Evolutionary conservation across 1,140 invertebrate genomes (phyloP).

Genomic region (Archivesica marissinica): DNA sequence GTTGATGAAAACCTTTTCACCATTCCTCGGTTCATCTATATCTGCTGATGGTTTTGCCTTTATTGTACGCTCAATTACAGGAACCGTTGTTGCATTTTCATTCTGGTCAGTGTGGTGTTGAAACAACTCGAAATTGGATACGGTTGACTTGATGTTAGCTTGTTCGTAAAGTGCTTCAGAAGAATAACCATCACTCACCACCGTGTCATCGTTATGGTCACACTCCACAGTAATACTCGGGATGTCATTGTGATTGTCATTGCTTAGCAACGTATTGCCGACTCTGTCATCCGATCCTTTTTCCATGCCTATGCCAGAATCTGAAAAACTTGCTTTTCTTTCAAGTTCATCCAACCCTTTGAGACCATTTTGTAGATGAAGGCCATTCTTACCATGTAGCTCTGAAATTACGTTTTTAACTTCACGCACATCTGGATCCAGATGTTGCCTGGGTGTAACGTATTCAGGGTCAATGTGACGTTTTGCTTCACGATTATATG

Average conservation of each 20-base stretch:
- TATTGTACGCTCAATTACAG: no score
- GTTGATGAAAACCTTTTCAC: background rate
- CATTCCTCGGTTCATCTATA: background rate
- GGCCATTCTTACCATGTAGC: background rate
- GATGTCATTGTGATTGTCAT: no score
- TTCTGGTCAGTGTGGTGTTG: no score
- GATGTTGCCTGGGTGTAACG: background rate
- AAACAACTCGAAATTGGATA: no score
- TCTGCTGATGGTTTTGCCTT: background rate
- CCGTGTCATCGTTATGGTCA: no score
- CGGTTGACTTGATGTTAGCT: no score
- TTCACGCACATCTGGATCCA: background rate
- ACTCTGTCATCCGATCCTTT: background rate
- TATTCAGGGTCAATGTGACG: background rate
- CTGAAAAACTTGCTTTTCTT: constrained; percentile 37
- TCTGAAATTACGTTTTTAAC: background rate
- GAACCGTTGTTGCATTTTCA: no score
- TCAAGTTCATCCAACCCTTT: background rate
- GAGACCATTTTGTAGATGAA: background rate
- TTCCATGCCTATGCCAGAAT: constrained; percentile 33
- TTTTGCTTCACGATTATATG: background rate
- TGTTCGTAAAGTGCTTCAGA: no score
- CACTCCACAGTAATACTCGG: no score
- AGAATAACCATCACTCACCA: no score
- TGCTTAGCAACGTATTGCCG: no score